phyloP scores from a whole-genome alignment of 1,140 invertebrate species.

The Drosophila elegans region DNA sequence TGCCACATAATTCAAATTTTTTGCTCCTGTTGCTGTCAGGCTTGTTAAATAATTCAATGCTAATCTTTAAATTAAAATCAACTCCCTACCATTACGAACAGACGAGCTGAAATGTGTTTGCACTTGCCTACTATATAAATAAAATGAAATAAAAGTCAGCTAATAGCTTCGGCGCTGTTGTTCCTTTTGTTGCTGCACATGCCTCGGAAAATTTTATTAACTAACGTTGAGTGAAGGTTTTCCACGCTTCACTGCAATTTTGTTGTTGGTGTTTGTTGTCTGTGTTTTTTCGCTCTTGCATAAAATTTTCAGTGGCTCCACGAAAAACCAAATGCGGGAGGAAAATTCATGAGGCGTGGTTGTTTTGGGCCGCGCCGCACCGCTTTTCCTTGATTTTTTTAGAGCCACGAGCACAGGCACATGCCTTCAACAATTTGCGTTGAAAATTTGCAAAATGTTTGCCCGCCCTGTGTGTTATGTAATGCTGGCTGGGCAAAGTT shows the following conservation, averaged over 20 bases:
- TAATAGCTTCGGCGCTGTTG: slow-evolving; percentile 26
- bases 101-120: slow-evolving; percentile 51
- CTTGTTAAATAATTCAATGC: slow-evolving; percentile 76
- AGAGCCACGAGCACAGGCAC: not conserved
- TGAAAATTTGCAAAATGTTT: slow-evolving; percentile 78
- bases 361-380: slow-evolving; percentile 15
- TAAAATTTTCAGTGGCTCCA: slow-evolving; percentile 57
- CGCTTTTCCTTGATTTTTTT: slow-evolving; percentile 20
- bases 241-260: slow-evolving; percentile 22
- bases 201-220: slow-evolving; percentile 71
- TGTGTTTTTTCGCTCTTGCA: slow-evolving; percentile 54
- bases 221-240: slow-evolving; percentile 45
- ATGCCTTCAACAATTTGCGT: slow-evolving; percentile 69
- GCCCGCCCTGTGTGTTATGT: slow-evolving; percentile 59
- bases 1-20: slow-evolving; percentile 79
- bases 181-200: slow-evolving; percentile 44
- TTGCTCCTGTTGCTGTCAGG: slow-evolving; percentile 27
- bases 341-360: slow-evolving; percentile 55
- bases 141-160: slow-evolving; percentile 19
- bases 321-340: slow-evolving; percentile 24
- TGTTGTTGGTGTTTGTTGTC: slow-evolving; percentile 24
- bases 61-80: slow-evolving; percentile 83
- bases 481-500: slow-evolving; percentile 59
- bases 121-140: slow-evolving; percentile 40
- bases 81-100: slow-evolving; percentile 48